phyloP scores from a whole-genome alignment of 2,113 vertebrate genomes.

The Rana temporaria region DNA sequence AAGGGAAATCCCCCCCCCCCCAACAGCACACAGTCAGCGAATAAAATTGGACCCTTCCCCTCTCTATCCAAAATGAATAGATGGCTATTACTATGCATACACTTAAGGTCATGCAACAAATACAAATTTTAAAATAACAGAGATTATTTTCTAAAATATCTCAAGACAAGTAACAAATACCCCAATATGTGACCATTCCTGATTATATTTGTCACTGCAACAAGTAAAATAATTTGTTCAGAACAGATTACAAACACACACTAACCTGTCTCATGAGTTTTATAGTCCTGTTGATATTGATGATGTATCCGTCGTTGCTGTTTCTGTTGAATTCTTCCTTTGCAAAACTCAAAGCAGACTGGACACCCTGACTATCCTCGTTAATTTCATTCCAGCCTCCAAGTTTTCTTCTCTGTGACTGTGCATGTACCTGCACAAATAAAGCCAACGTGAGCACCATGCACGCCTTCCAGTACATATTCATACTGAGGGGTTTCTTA shows the following conservation, averaged over 20 bases:
- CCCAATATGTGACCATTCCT: no score
- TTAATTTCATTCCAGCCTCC: not conserved
- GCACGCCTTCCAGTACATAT: not conserved
- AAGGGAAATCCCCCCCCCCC: no score
- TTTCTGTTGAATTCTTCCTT: constrained; percentile 2
- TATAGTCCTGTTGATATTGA: not conserved
- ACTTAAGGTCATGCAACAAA: no score
- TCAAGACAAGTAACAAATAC: no score
- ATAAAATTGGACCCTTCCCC: no score
- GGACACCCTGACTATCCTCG: not conserved
- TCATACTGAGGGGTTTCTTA: not conserved
- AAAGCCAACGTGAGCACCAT: not conserved
- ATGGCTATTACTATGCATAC: no score
- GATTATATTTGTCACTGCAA: no score
- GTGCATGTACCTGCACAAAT: not conserved
- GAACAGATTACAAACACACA: not conserved
- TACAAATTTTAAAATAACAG: no score
- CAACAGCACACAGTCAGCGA: no score
- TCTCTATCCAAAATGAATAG: no score
- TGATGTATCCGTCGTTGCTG: not conserved
- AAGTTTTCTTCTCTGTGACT: not conserved
- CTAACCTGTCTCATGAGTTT: constrained; percentile 15
- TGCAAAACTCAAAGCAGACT: not conserved
- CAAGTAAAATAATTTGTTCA: no score
- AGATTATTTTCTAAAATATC: no score